Percentiles rank a stretch among this genome's conserved stretches.
Conservation (phyloP, 2,888 invertebrate species). For the Frankliniella intonsa region DNA sequence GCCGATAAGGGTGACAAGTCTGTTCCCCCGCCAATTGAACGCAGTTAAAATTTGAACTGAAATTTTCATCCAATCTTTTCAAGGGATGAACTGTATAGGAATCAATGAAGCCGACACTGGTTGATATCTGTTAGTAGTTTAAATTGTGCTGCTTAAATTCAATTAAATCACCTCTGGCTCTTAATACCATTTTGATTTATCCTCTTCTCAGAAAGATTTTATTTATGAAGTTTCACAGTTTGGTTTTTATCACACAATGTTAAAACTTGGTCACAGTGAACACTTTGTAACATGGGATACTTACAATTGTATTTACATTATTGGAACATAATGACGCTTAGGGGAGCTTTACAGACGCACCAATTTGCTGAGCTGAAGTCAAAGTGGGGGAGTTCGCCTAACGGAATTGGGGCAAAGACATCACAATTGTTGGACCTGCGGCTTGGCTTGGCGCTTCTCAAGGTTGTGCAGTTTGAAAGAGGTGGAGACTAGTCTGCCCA, state of each 20-base stretch:
- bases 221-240: neutral
- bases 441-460: slow-evolving; percentile 4
- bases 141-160: neutral
- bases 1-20: neutral
- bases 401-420: neutral
- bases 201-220: neutral
- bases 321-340: neutral
- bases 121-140: neutral
- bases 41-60: neutral
- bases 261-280: slow-evolving; percentile 8
- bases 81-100: neutral
- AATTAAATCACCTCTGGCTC: neutral
- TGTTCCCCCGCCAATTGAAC: neutral
- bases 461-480: slow-evolving; percentile 17
- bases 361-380: neutral
- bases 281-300: neutral
- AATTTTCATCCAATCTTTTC: neutral
- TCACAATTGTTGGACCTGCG: neutral
- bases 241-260: neutral
- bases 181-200: neutral
- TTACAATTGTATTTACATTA: neutral
- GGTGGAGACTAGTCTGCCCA: slow-evolving; percentile 15
- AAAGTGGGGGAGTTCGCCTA: neutral
- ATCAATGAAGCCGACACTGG: neutral
- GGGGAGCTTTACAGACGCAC: neutral